A percentile compares a stretch with the other conserved stretches of the same genome.
phyloP scores from a whole-genome alignment of 2,113 vertebrate species.

The Ochotona curzoniae region DNA sequence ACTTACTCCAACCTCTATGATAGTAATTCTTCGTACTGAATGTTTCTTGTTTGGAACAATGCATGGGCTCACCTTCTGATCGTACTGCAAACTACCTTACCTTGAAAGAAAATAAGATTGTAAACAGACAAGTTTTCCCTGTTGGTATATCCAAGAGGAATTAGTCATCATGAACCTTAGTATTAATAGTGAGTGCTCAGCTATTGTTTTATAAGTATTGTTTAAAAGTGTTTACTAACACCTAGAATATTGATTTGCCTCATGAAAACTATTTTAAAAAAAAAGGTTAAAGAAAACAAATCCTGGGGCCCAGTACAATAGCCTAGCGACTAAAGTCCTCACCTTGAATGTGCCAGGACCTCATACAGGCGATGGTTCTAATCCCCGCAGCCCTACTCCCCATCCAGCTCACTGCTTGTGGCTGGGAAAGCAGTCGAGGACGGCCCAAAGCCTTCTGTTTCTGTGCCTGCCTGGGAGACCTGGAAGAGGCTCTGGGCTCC shows the following conservation, averaged over 20 bases:
- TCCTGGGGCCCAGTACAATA: too few species aligned
- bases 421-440: too few species aligned
- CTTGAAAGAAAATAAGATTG: neutral
- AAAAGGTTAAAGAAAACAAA: too few species aligned
- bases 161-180: neutral
- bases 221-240: neutral
- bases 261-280: neutral
- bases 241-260: neutral
- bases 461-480: too few species aligned
- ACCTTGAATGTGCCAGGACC: too few species aligned
- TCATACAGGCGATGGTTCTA: too few species aligned
- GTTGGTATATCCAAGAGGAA: neutral
- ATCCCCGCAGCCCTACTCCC: too few species aligned
- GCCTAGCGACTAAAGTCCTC: too few species aligned
- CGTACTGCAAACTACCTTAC: neutral
- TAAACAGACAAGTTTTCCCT: neutral
- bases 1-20: neutral
- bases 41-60: neutral
- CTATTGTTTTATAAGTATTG: neutral
- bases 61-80: neutral
- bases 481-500: too few species aligned
- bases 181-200: neutral
- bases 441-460: too few species aligned
- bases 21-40: neutral
- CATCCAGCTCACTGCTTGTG: too few species aligned